These are phyloP conservation scores for Mustelus asterias DNA, from an alignment of 2,113 vertebrate species.

Conservation along the genomic window DNA sequence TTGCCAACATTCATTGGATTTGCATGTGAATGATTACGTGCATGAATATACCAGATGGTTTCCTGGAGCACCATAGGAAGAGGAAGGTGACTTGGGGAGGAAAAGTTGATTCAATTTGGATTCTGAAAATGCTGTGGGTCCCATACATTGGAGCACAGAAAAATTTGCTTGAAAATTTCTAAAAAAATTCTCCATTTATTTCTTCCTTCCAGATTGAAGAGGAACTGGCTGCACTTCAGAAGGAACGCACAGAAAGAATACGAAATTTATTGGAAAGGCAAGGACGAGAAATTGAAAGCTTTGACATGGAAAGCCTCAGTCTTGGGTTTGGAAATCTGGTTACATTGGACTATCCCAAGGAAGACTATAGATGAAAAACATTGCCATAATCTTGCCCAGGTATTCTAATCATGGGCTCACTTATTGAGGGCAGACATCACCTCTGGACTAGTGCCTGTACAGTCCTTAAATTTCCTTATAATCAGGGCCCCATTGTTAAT, in stretches of 20 bases:
- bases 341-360: conserved; percentile 89
- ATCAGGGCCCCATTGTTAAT: conserved; percentile 64
- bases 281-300: conserved; percentile 86
- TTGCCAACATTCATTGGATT: background rate
- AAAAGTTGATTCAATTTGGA: background rate
- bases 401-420: conserved; percentile 55
- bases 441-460: conserved; percentile 80
- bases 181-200: background rate
- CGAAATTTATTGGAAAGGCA: conserved; percentile 90
- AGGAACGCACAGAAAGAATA: conserved; percentile 93
- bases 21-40: background rate
- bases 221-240: conserved; percentile 94
- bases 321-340: conserved; percentile 92
- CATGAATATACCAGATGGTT: background rate
- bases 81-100: background rate
- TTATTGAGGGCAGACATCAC: conserved; percentile 70
- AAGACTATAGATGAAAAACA: conserved; percentile 95
- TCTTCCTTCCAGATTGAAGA: conserved; percentile 78
- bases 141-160: background rate
- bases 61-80: background rate
- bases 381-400: conserved; percentile 50
- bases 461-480: conserved; percentile 59
- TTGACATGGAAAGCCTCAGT: conserved; percentile 92
- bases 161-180: background rate
- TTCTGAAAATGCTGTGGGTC: background rate